These are phyloP conservation scores for Ahaetulla prasina DNA, from an alignment of 2,113 vertebrate genomes.

Conservation along the genomic window DNA sequence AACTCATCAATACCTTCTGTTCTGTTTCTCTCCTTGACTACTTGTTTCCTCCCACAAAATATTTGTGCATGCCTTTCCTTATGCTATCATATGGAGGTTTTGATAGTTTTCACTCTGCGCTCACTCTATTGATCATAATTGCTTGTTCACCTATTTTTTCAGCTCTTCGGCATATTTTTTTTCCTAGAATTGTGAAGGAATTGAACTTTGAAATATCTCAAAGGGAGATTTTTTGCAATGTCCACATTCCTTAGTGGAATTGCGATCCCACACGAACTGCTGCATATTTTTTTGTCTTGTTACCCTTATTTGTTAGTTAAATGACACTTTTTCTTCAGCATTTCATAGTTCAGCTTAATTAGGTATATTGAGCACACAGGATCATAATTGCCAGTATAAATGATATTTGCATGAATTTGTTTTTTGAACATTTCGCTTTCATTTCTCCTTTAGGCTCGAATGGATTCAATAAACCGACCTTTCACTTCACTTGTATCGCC, in stretches of 20 bases:
- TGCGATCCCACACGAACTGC: background rate
- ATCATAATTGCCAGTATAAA: background rate
- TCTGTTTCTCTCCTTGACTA: conserved; percentile 12
- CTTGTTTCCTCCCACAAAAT: conserved; percentile 30
- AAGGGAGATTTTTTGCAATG: background rate
- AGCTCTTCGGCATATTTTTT: background rate
- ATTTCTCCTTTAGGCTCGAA: conserved; percentile 71
- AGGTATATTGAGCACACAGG: background rate
- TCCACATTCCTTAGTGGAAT: background rate
- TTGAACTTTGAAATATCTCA: background rate
- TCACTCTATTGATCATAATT: conserved; percentile 31
- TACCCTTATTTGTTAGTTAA: background rate
- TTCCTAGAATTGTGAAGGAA: background rate
- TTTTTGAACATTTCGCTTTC: conserved; percentile 44
- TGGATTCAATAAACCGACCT: conserved; percentile 76
- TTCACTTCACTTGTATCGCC: conserved; percentile 75
- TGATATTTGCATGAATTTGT: conserved; percentile 30
- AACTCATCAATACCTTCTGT: background rate
- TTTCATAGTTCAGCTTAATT: background rate
- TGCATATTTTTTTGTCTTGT: background rate
- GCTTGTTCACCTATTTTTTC: conserved; percentile 38
- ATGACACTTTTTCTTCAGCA: background rate
- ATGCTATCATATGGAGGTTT: background rate
- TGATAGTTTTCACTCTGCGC: conserved; percentile 8
- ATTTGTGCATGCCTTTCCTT: background rate